Evolutionary conservation across 1,140 invertebrate species (phyloP).

Genomic region (Micrasema longulum): DNA sequence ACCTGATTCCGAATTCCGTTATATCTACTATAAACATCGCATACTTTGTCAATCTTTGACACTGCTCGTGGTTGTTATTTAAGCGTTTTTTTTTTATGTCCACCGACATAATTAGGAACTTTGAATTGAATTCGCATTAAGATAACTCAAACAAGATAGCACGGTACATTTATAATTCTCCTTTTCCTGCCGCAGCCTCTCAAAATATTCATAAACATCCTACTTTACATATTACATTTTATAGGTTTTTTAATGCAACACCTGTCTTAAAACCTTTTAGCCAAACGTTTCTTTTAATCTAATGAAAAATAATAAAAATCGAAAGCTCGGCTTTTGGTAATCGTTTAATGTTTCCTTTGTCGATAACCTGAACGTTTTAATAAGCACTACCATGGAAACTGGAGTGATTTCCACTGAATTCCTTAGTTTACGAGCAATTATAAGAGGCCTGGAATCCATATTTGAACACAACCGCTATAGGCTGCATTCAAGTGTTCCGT

Average conservation of each 20-base stretch:
- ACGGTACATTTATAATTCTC: too few species aligned
- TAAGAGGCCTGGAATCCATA: conserved; percentile 17
- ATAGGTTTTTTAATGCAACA: conserved; percentile 8
- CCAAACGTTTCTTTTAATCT: not conserved
- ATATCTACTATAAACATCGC: conserved; percentile 5
- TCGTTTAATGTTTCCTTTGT: conserved; percentile 33
- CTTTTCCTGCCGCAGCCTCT: too few species aligned
- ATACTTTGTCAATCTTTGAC: conserved; percentile 7
- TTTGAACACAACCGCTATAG: conserved; percentile 10
- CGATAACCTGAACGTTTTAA: conserved; percentile 36
- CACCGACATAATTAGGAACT: too few species aligned
- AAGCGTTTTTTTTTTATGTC: too few species aligned
- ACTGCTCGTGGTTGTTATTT: not conserved
- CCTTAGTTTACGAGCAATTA: conserved; percentile 27
- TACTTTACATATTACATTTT: not conserved
- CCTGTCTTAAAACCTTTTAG: conserved; percentile 24
- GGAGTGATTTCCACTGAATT: conserved; percentile 24
- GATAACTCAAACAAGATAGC: too few species aligned
- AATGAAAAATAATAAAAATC: conserved; percentile 6
- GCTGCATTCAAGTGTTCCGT: conserved; percentile 11
- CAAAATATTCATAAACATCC: too few species aligned
- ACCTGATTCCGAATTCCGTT: conserved; percentile 25
- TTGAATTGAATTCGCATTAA: too few species aligned
- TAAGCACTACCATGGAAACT: conserved; percentile 8
- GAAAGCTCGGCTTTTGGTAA: conserved; percentile 20